Evolutionary conservation across 1,140 invertebrate genomes (phyloP), one percentile per base, ranked within the genome.

Genomic region (Drosophila santomea): DNA sequence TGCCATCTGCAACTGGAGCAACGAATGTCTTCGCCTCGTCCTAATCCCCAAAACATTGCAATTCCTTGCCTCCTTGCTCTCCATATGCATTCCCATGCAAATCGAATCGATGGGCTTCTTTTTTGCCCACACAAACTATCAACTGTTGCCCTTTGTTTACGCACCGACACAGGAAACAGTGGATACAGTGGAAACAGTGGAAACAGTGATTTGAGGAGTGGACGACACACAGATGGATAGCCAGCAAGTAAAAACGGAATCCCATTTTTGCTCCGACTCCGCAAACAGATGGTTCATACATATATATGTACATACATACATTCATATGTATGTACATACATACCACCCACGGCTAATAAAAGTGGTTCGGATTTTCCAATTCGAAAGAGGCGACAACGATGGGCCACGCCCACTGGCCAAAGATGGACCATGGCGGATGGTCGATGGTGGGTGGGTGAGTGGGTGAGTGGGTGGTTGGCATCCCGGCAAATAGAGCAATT

Each of bases 401-500:
- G 55, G 25, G 39, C 55, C 32, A 58, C 47, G 45, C 28, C 48
- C 59, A 62, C 50, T 51, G 32, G 32, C 32, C 32, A 32, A 32
- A 3, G 32, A 32, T 32, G 32, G 32, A 3, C 32, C 7, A 10
- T 11, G 23, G 39, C 1, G 15, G 20, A 50, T n/a, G 6, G 23
- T 6, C 2, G 39, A 17, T 17, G 28, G 28, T 11, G 55, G 3
- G 28, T 41, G n/a, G n/a, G 0, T 15, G 17, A 12, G 15, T 38
- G 32, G 35, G 4, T 8, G 20, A 8, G 8, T 12, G 17, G 17
- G 45, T n/a, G 35, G 32, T 38, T 56, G 52, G 51, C 32, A 56
- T 17, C 20, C 74, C 71, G 64, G 73, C 84, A 83, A 88, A 88
- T 88, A 88, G 83, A 88, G 84, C 83, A 88, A 88, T 88, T 88